A percentile compares a stretch with the other conserved stretches of the same genome.
These are phyloP conservation scores for Melopsittacus undulatus DNA, from an alignment of 2,797 vertebrate genomes.

Conservation along the genomic window DNA sequence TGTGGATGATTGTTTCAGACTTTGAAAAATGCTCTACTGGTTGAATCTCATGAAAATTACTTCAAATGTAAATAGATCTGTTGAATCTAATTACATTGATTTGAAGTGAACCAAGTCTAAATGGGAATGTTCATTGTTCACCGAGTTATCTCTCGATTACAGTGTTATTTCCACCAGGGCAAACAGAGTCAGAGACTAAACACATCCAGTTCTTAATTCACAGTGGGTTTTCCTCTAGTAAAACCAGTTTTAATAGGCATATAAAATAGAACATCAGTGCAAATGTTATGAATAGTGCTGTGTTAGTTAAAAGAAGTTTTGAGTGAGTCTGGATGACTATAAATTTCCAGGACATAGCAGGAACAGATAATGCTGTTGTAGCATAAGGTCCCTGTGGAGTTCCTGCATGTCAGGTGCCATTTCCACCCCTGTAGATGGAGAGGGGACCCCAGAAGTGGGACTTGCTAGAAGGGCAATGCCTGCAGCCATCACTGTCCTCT, in stretches of 20 bases:
- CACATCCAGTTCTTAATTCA: neutral
- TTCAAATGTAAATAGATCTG: neutral
- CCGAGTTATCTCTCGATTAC: slow-evolving; percentile 16
- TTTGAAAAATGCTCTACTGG: neutral
- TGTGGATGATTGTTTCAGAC: neutral
- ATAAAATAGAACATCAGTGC: neutral
- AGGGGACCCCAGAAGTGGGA: neutral
- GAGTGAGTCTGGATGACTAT: neutral
- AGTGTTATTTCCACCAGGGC: neutral
- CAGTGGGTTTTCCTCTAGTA: neutral
- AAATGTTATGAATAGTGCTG: neutral
- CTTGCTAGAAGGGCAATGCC: neutral
- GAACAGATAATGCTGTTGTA: neutral
- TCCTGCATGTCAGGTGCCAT: neutral
- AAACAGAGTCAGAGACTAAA: neutral
- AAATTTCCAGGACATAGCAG: neutral
- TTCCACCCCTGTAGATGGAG: neutral
- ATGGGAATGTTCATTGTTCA: neutral
- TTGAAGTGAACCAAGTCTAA: neutral
- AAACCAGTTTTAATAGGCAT: neutral
- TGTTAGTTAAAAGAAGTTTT: neutral
- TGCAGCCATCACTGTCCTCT: neutral
- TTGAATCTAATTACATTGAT: neutral
- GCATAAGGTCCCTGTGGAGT: neutral
- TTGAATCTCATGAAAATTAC: neutral